Percentiles rank a stretch among this genome's conserved stretches.
These are phyloP conservation scores for Trachelus stipa DNA, from an alignment of 2,888 invertebrate genomes.

Conservation along the genomic window DNA sequence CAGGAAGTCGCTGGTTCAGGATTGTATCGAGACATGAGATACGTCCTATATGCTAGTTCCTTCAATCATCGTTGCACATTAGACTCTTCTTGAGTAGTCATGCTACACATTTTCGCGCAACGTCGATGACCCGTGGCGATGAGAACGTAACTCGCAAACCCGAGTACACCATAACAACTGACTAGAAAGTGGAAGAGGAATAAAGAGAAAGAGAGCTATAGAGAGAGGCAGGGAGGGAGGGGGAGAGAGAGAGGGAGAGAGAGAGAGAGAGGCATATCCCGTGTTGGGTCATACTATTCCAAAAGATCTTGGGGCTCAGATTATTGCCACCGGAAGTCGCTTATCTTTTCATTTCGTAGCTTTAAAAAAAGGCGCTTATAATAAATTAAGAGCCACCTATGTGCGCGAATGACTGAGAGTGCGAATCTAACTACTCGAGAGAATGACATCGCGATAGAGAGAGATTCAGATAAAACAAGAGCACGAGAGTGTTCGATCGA, in stretches of 20 bases:
- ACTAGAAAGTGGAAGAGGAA: background rate
- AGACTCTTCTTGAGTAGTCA: background rate
- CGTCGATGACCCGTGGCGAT: background rate
- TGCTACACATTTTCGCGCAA: background rate
- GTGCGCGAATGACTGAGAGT: background rate
- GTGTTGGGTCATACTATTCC: background rate
- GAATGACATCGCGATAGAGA: background rate
- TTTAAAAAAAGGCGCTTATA: conserved; percentile 11
- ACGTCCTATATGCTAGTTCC: background rate
- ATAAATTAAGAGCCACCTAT: conserved; percentile 24
- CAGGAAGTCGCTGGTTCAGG: background rate
- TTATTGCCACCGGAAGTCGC: conserved; percentile 3
- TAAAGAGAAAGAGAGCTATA: background rate
- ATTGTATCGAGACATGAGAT: background rate
- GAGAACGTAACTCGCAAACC: background rate
- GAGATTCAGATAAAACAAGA: background rate
- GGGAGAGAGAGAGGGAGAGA: conserved; percentile 3
- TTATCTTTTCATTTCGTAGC: background rate
- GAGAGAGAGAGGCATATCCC: conserved; percentile 19
- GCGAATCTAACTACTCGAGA: background rate
- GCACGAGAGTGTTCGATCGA: conserved; percentile 7
- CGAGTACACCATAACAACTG: no score
- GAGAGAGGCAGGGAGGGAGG: background rate
- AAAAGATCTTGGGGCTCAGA: background rate
- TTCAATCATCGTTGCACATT: background rate